Evolutionary conservation across 2,113 vertebrate species (phyloP).

Genomic region (Hippocampus abdominalis): DNA sequence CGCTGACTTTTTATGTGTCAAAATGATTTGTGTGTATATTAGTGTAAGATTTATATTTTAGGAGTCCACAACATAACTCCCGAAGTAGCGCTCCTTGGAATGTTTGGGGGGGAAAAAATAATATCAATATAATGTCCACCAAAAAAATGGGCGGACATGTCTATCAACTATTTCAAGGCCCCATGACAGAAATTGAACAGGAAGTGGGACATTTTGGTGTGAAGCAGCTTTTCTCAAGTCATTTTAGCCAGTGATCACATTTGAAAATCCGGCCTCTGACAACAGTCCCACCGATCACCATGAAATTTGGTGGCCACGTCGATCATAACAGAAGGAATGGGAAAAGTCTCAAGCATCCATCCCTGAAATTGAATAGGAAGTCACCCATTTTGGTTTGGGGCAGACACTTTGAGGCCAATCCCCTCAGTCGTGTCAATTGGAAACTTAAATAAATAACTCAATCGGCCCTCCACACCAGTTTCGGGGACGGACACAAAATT

Average conservation of each 20-base stretch:
- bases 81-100: not conserved
- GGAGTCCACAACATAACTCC: not conserved
- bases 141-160: no score
- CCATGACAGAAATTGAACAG: not conserved
- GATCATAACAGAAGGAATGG: no score
- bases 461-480: no score
- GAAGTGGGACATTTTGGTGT: not conserved
- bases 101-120: not conserved
- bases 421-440: not conserved
- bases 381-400: not conserved
- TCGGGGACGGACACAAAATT: no score
- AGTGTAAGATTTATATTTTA: not conserved
- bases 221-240: not conserved
- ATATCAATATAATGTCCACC: not conserved
- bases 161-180: not conserved
- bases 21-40: not conserved
- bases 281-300: no score
- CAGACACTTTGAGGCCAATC: not conserved
- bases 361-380: not conserved
- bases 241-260: no score
- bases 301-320: no score
- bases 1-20: not conserved
- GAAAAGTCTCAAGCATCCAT: not conserved
- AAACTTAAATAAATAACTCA: not conserved
- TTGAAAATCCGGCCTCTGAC: no score